A percentile compares a stretch with the other conserved stretches of the same genome.
phyloP scores from a whole-genome alignment of 2,113 vertebrate genomes.

The Apus apus region DNA sequence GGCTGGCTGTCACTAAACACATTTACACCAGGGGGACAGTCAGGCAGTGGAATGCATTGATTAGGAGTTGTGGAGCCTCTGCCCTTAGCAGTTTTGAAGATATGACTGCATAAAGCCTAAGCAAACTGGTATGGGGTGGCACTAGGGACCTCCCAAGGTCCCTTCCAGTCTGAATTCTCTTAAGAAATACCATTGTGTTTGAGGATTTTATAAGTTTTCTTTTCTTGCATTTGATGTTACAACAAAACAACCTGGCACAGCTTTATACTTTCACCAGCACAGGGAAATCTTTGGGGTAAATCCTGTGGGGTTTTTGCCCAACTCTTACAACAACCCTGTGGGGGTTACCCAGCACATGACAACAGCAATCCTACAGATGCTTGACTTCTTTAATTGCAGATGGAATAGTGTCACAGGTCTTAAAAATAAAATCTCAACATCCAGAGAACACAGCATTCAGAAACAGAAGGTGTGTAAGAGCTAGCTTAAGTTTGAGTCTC shows the following conservation, averaged over 20 bases:
- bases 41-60: background rate
- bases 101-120: background rate
- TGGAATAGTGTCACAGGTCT: background rate
- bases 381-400: background rate
- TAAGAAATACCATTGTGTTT: background rate
- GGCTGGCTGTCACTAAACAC: background rate
- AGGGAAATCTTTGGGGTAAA: background rate
- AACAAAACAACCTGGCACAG: background rate
- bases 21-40: background rate
- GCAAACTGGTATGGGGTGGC: background rate
- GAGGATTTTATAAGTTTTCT: background rate
- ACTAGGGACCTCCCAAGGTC: background rate
- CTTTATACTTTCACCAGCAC: background rate
- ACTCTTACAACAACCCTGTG: background rate
- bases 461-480: background rate
- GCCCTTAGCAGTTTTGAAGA: background rate
- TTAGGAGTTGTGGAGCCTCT: background rate
- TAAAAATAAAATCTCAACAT: background rate
- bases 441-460: background rate
- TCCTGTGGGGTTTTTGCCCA: background rate
- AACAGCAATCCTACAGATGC: background rate
- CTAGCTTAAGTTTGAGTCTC: slow-evolving; percentile 26
- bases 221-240: background rate
- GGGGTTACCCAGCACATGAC: background rate
- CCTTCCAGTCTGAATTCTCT: background rate